phyloP scores from a whole-genome alignment of 2,797 vertebrate genomes.

The Sebastes oblongus region DNA sequence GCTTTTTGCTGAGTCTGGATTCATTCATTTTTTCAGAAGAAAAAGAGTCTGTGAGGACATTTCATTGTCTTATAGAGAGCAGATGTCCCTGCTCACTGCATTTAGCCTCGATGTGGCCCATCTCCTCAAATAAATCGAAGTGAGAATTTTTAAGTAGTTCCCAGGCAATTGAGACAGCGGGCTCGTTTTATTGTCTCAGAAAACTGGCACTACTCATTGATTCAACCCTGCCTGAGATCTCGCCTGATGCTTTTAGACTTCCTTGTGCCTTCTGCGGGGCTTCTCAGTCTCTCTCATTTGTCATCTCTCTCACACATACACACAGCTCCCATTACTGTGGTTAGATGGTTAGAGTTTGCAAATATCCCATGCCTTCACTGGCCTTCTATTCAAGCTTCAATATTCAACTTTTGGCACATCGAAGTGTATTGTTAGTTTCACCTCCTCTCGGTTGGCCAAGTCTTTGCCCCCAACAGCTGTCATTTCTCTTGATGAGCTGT shows the following conservation, averaged over 20 bases:
- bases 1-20: conserved; percentile 4
- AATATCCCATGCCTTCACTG: too few relatives aligned
- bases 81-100: conserved; percentile 26
- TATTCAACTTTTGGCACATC: too few relatives aligned
- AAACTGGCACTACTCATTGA: conserved; percentile 87
- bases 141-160: conserved; percentile 89
- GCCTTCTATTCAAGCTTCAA: too few relatives aligned
- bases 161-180: conserved; percentile 87
- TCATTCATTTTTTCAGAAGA: neutral
- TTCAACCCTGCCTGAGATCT: conserved; percentile 88
- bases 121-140: conserved; percentile 86
- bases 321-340: conserved; percentile 2
- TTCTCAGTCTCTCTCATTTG: conserved; percentile 47
- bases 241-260: conserved; percentile 85
- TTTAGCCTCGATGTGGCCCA: conserved; percentile 85
- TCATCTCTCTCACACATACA: conserved; percentile 59
- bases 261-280: conserved; percentile 49
- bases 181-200: conserved; percentile 86
- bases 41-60: conserved; percentile 6
- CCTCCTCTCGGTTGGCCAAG: too few relatives aligned
- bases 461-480: too few relatives aligned
- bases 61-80: conserved; percentile 22
- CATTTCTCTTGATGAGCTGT: too few relatives aligned
- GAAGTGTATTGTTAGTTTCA: too few relatives aligned
- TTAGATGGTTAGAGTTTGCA: too few relatives aligned